These are phyloP conservation scores for Nycticryphes semicollaris DNA, from an alignment of 2,113 vertebrate species.

Conservation along the genomic window DNA sequence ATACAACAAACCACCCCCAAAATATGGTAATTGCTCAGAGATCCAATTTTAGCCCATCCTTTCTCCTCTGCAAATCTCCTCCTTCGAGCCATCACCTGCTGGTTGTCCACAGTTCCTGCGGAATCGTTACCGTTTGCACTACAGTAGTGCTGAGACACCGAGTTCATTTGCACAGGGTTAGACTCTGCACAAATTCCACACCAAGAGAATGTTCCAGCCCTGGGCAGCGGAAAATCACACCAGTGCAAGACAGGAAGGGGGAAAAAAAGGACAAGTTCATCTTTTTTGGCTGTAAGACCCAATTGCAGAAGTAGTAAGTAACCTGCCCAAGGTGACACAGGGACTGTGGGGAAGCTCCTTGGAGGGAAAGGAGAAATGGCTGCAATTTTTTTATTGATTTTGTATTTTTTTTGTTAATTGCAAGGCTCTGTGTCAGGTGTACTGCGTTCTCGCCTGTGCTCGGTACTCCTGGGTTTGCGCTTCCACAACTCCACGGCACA, in stretches of 20 bases:
- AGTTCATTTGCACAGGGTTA: not conserved
- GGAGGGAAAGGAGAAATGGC: accelerated
- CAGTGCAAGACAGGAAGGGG: accelerated
- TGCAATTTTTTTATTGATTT: not conserved
- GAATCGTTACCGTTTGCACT: not conserved
- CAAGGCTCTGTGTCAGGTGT: accelerated
- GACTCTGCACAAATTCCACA: not conserved
- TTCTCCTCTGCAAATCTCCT: not conserved
- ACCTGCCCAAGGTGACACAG: not conserved
- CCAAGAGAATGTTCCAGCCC: accelerated
- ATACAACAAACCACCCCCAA: not conserved
- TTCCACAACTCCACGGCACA: not conserved
- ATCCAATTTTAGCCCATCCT: not conserved
- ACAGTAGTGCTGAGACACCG: not conserved
- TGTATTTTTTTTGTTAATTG: not conserved
- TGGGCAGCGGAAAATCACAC: not conserved
- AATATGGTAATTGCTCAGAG: not conserved
- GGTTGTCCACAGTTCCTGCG: not conserved
- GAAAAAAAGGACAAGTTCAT: not conserved
- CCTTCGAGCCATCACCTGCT: not conserved
- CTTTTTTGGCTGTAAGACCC: not conserved
- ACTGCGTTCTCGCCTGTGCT: not conserved
- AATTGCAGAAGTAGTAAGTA: not conserved
- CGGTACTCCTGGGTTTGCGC: not conserved
- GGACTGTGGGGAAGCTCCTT: not conserved